phyloP scores from a whole-genome alignment of 1,140 invertebrate genomes.

The Zaprionus ghesquierei region DNA sequence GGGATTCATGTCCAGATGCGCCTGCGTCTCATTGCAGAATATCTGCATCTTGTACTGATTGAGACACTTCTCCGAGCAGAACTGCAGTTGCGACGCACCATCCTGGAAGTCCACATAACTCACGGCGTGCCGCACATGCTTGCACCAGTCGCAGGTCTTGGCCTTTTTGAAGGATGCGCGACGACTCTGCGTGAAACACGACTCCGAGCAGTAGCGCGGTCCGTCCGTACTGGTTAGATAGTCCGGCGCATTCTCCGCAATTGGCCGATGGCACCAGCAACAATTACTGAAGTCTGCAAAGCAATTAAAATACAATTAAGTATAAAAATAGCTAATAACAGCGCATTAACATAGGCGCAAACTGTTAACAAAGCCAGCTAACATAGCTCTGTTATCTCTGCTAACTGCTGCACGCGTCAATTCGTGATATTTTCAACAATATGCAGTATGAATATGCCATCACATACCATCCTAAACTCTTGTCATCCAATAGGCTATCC shows the following conservation, averaged over 20 bases:
- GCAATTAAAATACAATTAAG: background rate
- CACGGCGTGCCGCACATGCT: conserved; percentile 94
- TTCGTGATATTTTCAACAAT: too few relatives aligned
- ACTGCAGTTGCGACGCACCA: conserved; percentile 90
- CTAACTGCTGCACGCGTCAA: too few relatives aligned
- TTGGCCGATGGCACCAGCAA: conserved; percentile 85
- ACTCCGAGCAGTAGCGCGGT: conserved; percentile 91
- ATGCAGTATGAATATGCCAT: too few relatives aligned
- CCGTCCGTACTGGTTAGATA: conserved; percentile 85
- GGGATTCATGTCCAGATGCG: conserved; percentile 92
- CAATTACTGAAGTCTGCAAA: conserved; percentile 82
- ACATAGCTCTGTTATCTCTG: too few relatives aligned
- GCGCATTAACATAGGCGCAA: background rate
- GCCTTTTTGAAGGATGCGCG: conserved; percentile 94
- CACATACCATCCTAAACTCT: too few relatives aligned
- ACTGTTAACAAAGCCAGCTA: background rate
- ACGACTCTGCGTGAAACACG: conserved; percentile 94
- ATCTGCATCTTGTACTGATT: conserved; percentile 98
- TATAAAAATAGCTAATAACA: background rate
- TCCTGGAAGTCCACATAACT: conserved; percentile 95
- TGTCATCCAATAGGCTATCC: background rate
- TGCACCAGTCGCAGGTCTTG: conserved; percentile 97
- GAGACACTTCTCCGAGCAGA: conserved; percentile 94
- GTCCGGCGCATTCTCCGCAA: conserved; percentile 84
- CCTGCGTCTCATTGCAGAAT: conserved; percentile 95